Conservation (phyloP, 2,797 vertebrate species). For the Ctenopoma multispine region DNA sequence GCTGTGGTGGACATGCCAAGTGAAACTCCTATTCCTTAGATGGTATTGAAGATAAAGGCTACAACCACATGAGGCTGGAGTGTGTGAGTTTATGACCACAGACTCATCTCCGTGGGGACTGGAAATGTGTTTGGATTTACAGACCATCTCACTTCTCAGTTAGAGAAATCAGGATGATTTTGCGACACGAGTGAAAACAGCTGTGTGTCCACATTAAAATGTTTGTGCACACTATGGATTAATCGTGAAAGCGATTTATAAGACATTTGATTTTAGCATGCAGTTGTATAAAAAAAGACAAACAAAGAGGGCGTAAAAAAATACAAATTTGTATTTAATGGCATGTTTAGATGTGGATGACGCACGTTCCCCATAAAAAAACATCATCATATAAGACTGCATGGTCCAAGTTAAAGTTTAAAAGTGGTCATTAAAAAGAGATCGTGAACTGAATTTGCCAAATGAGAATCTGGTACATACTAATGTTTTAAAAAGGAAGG, state of each 20-base stretch:
- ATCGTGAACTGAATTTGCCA: conserved; percentile 18
- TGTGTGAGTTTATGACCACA: conserved; percentile 56
- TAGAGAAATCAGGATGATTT: conserved; percentile 14
- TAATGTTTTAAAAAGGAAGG: too few relatives aligned
- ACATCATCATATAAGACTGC: conserved; percentile 2
- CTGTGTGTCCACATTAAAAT: background rate
- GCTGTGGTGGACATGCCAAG: conserved; percentile 69
- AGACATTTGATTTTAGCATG: conserved; percentile 10
- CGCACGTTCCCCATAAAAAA: background rate
- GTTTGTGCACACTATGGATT: background rate
- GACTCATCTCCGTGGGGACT: conserved; percentile 50
- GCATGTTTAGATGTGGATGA: conserved; percentile 20
- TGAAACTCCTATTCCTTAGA: conserved; percentile 81
- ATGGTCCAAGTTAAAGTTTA: background rate
- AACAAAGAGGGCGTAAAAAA: background rate
- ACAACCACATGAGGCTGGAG: conserved; percentile 48
- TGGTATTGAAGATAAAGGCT: conserved; percentile 78
- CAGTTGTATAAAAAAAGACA: background rate
- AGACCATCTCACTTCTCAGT: conserved; percentile 32
- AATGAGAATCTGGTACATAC: conserved; percentile 25
- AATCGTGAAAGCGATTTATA: conserved; percentile 9
- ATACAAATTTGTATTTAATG: conserved; percentile 9
- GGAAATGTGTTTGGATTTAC: conserved; percentile 56
- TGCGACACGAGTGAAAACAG: conserved; percentile 25
- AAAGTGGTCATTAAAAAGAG: conserved; percentile 19